These are phyloP conservation scores for Steatocranus sp. DNA, from an alignment of 2,797 vertebrate genomes.

Conservation along the genomic window DNA sequence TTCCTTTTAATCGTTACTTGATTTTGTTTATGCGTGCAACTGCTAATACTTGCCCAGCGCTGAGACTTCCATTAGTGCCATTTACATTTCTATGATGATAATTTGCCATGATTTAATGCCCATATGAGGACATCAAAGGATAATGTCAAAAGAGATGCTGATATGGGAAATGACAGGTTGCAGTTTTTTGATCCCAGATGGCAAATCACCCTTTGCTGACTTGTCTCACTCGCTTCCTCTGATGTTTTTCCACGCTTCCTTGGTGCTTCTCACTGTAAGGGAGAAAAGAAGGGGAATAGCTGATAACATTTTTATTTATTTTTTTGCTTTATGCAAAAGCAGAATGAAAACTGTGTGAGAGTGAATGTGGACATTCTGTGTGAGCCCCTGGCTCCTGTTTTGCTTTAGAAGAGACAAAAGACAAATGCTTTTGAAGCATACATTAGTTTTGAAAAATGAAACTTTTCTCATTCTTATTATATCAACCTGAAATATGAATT, in stretches of 20 bases:
- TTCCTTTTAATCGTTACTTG: constrained; percentile 16
- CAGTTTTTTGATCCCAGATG: constrained; percentile 45
- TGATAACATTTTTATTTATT: neutral
- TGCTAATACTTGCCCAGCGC: neutral
- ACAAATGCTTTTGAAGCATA: neutral
- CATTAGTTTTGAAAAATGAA: neutral
- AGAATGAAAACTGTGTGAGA: neutral
- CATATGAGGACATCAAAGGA: constrained; percentile 58
- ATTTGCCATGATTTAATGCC: constrained; percentile 45
- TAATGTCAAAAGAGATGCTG: neutral
- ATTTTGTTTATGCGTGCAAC: constrained; percentile 22
- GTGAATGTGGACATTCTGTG: neutral
- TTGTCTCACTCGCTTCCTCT: constrained; percentile 16
- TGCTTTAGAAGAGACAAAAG: neutral
- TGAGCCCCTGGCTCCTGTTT: neutral
- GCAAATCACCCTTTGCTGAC: constrained; percentile 18
- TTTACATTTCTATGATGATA: constrained; percentile 55
- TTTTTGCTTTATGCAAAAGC: neutral
- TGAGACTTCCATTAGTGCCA: constrained; percentile 29
- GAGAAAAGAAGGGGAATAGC: neutral
- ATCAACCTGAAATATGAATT: constrained; percentile 8
- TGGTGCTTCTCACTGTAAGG: constrained; percentile 6
- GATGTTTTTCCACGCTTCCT: constrained; percentile 16
- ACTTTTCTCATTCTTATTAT: neutral
- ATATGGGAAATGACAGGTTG: constrained; percentile 50